Evolutionary conservation across 2,888 invertebrate species (phyloP).

Genomic region (Caenorhabditis becei): DNA sequence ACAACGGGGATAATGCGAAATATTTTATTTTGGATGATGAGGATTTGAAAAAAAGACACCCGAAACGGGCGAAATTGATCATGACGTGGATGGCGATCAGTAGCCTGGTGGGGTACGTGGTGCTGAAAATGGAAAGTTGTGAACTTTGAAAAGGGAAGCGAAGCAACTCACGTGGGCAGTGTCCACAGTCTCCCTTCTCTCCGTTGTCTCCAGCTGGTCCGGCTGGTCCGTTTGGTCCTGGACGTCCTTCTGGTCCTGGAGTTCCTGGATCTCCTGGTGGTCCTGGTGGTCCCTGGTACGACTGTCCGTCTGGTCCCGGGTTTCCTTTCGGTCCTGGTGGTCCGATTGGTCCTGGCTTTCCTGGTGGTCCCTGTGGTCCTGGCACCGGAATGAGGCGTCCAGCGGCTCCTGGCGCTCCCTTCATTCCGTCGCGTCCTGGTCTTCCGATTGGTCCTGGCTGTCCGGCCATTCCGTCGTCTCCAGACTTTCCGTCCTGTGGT

Average conservation of each 20-base stretch:
- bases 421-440: conserved; percentile 76
- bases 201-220: conserved; percentile 75
- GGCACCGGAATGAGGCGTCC: conserved; percentile 77
- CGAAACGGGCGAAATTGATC: conserved; percentile 63
- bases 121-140: conserved; percentile 57
- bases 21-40: conserved; percentile 60
- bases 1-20: conserved; percentile 39
- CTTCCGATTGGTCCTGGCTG: conserved; percentile 76
- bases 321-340: conserved; percentile 76
- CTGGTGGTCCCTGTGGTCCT: conserved; percentile 76
- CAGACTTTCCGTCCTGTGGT: conserved; percentile 73
- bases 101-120: conserved; percentile 77
- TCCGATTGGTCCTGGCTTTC: conserved; percentile 74
- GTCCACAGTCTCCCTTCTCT: conserved; percentile 74
- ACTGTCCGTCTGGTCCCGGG: conserved; percentile 76
- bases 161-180: conserved; percentile 72
- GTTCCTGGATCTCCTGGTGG: conserved; percentile 76
- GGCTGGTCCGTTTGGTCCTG: conserved; percentile 73
- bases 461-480: conserved; percentile 76
- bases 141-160: not conserved
- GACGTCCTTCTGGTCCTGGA: conserved; percentile 74
- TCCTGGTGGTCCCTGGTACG: conserved; percentile 75
- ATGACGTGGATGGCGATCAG: conserved; percentile 62
- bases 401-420: conserved; percentile 75
- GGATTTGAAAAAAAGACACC: conserved; percentile 59